A percentile compares a stretch with the other conserved stretches of the same genome.
Conservation (phyloP, 2,888 invertebrate genomes). For the Cyclophora albipunctata region DNA sequence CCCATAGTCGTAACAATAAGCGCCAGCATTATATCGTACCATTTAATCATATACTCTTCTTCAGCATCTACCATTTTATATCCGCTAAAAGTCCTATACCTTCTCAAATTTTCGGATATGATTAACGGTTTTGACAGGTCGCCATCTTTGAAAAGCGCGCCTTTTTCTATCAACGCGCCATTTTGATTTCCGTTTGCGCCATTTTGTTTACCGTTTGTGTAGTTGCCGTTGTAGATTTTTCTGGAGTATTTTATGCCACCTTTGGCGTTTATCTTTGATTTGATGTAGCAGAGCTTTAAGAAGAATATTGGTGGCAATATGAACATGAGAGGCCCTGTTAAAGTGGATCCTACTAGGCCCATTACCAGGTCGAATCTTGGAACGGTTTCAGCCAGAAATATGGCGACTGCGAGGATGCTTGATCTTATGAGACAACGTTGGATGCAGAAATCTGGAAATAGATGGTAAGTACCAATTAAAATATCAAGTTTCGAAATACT, state of each 20-base stretch:
- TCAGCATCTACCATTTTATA: slow-evolving; percentile 19
- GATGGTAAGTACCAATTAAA: slow-evolving; percentile 4
- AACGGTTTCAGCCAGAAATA: slow-evolving; percentile 86
- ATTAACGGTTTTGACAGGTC: slow-evolving; percentile 39
- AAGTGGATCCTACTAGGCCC: slow-evolving; percentile 88
- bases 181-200: slow-evolving; percentile 6
- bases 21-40: slow-evolving; percentile 71
- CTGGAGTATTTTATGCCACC: slow-evolving; percentile 9
- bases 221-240: slow-evolving; percentile 1
- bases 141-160: slow-evolving; percentile 16
- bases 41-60: slow-evolving; percentile 44
- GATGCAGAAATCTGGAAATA: slow-evolving; percentile 81
- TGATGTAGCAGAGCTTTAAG: slow-evolving; percentile 77
- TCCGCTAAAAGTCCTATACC: slow-evolving; percentile 49
- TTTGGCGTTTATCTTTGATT: slow-evolving; percentile 27
- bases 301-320: slow-evolving; percentile 90
- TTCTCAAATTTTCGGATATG: slow-evolving; percentile 25
- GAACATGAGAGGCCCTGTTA: slow-evolving; percentile 89
- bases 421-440: slow-evolving; percentile 83
- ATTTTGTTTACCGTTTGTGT: slow-evolving; percentile 15
- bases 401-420: slow-evolving; percentile 79
- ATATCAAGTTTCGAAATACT: background rate
- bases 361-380: slow-evolving; percentile 91
- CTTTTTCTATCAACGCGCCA: slow-evolving; percentile 8
- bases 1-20: slow-evolving; percentile 78